Evolutionary conservation across 2,797 vertebrate species (phyloP).

Genomic region (Spondyliosoma cantharus): DNA sequence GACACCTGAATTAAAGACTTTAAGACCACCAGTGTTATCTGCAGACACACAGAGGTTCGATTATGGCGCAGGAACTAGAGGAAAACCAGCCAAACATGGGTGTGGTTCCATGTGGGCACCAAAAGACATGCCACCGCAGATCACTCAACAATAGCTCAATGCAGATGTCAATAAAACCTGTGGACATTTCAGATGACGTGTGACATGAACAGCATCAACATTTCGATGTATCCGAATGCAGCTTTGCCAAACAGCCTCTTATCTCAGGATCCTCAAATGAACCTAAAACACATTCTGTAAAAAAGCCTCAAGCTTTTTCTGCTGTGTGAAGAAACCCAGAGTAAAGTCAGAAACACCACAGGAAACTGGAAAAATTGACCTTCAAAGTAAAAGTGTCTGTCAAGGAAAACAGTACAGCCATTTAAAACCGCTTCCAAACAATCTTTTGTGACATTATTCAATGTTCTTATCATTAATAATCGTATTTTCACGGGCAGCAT

Average conservation of each 20-base stretch:
- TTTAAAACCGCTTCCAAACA: neutral
- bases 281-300: neutral
- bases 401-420: neutral
- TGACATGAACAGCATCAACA: neutral
- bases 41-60: neutral
- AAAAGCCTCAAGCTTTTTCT: neutral
- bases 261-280: neutral
- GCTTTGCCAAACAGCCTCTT: neutral
- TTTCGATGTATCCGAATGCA: neutral
- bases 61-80: neutral
- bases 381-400: constrained; percentile 25
- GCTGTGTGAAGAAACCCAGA: neutral
- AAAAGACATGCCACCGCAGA: neutral
- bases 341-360: no score
- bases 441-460: no score
- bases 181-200: neutral
- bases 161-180: constrained; percentile 14
- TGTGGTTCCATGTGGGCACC: constrained; percentile 58
- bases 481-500: neutral
- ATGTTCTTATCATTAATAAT: no score
- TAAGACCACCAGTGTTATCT: neutral
- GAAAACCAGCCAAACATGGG: constrained; percentile 46
- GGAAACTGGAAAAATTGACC: neutral
- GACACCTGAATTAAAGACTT: neutral
- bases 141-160: constrained; percentile 4